Conservation (phyloP, 2,888 invertebrate genomes). For the Malthinus seriepunctatus region DNA sequence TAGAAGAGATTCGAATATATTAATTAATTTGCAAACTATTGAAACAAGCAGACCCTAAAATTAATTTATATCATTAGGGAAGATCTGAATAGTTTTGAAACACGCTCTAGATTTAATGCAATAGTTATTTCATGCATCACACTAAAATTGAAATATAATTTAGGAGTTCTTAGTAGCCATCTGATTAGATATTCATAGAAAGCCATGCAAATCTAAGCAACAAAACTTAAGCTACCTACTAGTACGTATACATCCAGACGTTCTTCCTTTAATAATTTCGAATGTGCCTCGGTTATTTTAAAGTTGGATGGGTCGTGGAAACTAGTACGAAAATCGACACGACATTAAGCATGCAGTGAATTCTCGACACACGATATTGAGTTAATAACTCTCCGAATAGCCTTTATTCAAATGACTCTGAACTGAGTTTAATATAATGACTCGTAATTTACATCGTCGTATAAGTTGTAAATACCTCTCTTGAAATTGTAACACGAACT, state of each 20-base stretch:
- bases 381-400: constrained; percentile 26
- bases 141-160: constrained; percentile 26
- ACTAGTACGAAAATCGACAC: constrained; percentile 17
- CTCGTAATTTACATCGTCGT: constrained; percentile 16
- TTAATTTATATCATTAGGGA: no score
- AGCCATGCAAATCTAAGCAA: constrained; percentile 15
- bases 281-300: constrained; percentile 15
- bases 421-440: constrained; percentile 26
- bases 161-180: constrained; percentile 19
- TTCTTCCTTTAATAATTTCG: constrained; percentile 15
- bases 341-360: constrained; percentile 21
- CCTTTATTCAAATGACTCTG: constrained; percentile 27
- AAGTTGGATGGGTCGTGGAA: constrained; percentile 9
- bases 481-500: no score
- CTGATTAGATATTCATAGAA: constrained; percentile 28
- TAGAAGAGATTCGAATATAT: no score
- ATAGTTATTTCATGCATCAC: neutral
- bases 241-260: constrained; percentile 4
- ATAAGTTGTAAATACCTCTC: no score
- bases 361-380: constrained; percentile 22
- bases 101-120: no score
- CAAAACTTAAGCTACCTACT: constrained; percentile 1
- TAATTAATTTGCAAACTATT: no score
- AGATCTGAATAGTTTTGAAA: no score
- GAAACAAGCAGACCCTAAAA: no score